Percentiles rank a stretch among this genome's conserved stretches.
phyloP scores from a whole-genome alignment of 1,140 invertebrate species.

The Drosophila malerkotliana region DNA sequence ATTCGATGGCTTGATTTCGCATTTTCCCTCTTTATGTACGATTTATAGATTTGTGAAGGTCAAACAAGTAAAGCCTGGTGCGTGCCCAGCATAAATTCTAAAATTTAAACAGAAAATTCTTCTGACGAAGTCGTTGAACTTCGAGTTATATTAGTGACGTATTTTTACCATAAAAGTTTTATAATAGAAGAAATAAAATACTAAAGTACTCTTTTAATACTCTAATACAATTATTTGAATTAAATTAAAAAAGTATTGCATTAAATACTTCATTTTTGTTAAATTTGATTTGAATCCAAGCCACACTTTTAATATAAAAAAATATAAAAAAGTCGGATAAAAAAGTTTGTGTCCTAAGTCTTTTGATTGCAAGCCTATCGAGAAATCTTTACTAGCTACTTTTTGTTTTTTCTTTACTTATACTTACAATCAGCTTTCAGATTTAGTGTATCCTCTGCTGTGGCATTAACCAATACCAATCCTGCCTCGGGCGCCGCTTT shows the following conservation, averaged over 20 bases:
- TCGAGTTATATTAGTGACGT: conserved; percentile 47
- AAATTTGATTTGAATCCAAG: background rate
- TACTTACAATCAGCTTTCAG: conserved; percentile 22
- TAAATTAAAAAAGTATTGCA: too few species aligned
- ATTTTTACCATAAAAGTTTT: conserved; percentile 9
- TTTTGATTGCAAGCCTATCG: conserved; percentile 12
- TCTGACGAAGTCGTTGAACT: conserved; percentile 60
- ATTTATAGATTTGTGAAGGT: conserved; percentile 69
- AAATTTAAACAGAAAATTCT: conserved; percentile 23
- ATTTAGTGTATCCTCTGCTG: conserved; percentile 2
- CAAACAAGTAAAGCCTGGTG: conserved; percentile 60
- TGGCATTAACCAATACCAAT: conserved; percentile 39
- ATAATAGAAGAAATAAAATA: too few species aligned
- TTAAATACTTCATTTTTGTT: too few species aligned
- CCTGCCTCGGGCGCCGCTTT: conserved; percentile 31
- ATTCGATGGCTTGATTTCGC: conserved; percentile 16
- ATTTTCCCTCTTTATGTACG: conserved; percentile 30
- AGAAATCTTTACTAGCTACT: too few species aligned
- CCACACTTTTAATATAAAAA: background rate
- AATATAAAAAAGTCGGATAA: background rate
- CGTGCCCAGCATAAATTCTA: conserved; percentile 64
- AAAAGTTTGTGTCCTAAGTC: conserved; percentile 50
- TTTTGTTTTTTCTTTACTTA: too few species aligned
- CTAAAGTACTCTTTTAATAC: too few species aligned
- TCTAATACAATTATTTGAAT: too few species aligned